Base-by-base conservation (phyloP, 2,888 invertebrate species). In the Leptinotarsa tumamoca region DNA sequence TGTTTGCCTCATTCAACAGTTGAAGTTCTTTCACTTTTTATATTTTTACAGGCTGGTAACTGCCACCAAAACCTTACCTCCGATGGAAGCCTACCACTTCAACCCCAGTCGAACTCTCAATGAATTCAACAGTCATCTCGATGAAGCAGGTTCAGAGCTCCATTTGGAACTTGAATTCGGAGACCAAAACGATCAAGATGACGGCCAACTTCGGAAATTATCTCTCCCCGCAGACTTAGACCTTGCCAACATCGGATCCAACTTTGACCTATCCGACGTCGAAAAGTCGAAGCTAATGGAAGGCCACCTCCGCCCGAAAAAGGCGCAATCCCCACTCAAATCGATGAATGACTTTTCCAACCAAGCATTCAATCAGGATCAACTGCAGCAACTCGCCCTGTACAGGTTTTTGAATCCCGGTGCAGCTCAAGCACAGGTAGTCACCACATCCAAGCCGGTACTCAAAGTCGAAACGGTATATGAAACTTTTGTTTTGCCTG, bases 41-140 rank as follows among this genome's bases (percentile, higher is more conserved):
- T 43, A 10, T 43, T 43, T 43, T 23, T 67, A 51, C 67, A 80
- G 83, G 52, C 89, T 96, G 73, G 96, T 97, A 15, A 96, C 96
- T 0, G 96, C 97, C 0, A 96, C 95, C 2, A 97, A 97, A 87
- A 97, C 97, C 0, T 87, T 96, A 67, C 96, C 96, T 7, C 96
- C 96, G 0, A 93, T 95, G 92, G 95, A 96, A 86, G 93, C 92
- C 79, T 96, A 94, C 89, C 95, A 95, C 85, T 96, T 96, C 84
- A 94, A 94, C 72, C 96, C 96, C 0, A 95, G 95, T 83, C 95
- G 94, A 87, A 95, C 95, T 1, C 90, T 96, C 33, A 96, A 96
- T 84, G 96, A 97, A 87, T 96, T 96, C 87, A 96, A 96, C 84
- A 95, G 95, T 71, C 93, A 94, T 74, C 90, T 97, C 66, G 96